These are phyloP conservation scores for Nixonia krombeini DNA, from an alignment of 1,140 invertebrate genomes.

Conservation along the genomic window DNA sequence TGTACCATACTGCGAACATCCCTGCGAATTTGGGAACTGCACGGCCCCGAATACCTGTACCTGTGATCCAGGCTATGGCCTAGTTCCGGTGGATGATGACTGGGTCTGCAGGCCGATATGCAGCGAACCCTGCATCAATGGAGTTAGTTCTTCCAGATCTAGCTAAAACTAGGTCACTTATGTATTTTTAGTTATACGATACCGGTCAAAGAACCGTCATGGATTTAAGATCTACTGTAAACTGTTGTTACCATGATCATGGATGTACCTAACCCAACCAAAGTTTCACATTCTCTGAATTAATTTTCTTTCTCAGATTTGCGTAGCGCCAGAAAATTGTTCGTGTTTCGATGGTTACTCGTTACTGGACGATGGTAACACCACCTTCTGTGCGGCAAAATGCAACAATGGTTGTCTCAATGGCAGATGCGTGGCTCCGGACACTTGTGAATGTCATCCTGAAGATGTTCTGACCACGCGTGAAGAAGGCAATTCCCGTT, in stretches of 20 bases:
- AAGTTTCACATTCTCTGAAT: neutral
- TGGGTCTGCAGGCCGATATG: conserved; percentile 22
- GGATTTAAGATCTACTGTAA: too few relatives aligned
- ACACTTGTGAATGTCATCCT: conserved; percentile 49
- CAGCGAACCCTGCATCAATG: conserved; percentile 13
- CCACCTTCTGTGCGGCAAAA: conserved; percentile 10
- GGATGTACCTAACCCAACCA: too few relatives aligned
- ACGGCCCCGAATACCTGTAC: conserved; percentile 20
- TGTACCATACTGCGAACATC: neutral
- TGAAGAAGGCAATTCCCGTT: neutral
- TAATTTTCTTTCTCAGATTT: neutral
- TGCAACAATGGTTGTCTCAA: conserved; percentile 46
- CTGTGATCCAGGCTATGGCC: conserved; percentile 27
- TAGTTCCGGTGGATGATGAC: neutral
- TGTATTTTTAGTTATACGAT: conserved; percentile 1
- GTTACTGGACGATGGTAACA: neutral
- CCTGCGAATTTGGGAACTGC: conserved; percentile 34
- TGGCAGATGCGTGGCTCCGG: conserved; percentile 49
- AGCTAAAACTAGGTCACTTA: too few relatives aligned
- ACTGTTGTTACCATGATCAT: too few relatives aligned
- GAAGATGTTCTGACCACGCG: conserved; percentile 12
- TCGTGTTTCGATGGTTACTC: neutral
- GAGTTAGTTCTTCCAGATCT: too few relatives aligned
- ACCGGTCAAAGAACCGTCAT: too few relatives aligned
- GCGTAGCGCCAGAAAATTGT: neutral